Evolutionary conservation across 2,888 invertebrate species (phyloP).

Genomic region (Spodoptera picta): DNA sequence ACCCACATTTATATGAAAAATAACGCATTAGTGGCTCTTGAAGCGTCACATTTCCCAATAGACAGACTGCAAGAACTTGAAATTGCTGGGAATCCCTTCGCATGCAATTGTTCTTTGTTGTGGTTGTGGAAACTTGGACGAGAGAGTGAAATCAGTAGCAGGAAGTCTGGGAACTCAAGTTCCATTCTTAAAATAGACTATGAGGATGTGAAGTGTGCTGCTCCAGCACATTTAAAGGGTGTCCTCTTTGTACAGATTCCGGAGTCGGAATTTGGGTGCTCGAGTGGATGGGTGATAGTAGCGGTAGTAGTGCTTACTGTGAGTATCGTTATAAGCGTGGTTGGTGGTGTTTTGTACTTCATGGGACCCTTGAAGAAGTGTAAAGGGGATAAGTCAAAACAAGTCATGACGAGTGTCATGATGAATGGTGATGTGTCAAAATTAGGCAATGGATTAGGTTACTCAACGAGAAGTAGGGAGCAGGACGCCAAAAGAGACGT

Average conservation of each 20-base stretch:
- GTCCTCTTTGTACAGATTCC: conserved; percentile 88
- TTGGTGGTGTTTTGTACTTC: conserved; percentile 85
- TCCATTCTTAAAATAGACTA: conserved; percentile 87
- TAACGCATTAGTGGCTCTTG: conserved; percentile 92
- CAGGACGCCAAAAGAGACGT: conserved; percentile 85
- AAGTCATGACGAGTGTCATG: conserved; percentile 87
- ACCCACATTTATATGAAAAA: conserved; percentile 93
- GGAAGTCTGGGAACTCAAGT: conserved; percentile 76
- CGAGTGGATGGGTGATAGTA: conserved; percentile 89
- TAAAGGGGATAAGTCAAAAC: conserved; percentile 86
- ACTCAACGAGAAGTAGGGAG: conserved; percentile 83
- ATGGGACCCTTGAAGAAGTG: conserved; percentile 86
- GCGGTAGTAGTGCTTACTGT: conserved; percentile 86
- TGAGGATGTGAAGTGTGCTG: conserved; percentile 88
- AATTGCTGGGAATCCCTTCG: conserved; percentile 94
- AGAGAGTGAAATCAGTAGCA: conserved; percentile 79
- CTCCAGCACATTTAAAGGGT: conserved; percentile 87
- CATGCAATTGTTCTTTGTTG: conserved; percentile 95
- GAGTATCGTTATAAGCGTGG: conserved; percentile 87
- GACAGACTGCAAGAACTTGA: conserved; percentile 93
- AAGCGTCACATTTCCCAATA: conserved; percentile 94
- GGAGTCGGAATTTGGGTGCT: conserved; percentile 90
- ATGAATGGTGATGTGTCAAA: conserved; percentile 86
- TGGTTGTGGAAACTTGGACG: conserved; percentile 94
- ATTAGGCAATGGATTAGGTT: conserved; percentile 84